These are phyloP conservation scores for Macropus fuliginosus DNA, from an alignment of 2,797 vertebrate species.

Conservation along the genomic window DNA sequence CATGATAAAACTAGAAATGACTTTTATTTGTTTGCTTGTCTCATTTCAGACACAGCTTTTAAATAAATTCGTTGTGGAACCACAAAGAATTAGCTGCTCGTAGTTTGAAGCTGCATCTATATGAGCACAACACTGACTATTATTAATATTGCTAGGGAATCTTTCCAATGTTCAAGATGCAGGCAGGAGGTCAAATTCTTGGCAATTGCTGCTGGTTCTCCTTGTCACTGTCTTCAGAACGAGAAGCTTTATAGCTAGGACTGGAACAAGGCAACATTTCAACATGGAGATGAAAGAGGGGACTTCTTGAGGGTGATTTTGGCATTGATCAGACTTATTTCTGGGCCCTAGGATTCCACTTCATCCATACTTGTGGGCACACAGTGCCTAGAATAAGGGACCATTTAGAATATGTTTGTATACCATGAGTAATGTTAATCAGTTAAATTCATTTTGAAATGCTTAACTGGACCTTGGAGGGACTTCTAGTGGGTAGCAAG, in stretches of 20 bases:
- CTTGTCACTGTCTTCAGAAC: background rate
- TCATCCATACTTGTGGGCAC: background rate
- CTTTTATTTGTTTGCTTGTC: constrained; percentile 14
- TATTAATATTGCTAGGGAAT: constrained; percentile 5
- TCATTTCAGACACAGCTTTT: background rate
- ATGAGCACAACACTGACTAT: background rate
- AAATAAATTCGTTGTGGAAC: constrained; percentile 14
- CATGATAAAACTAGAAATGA: background rate
- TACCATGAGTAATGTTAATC: background rate
- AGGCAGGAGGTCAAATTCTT: constrained; percentile 17
- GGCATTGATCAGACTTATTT: background rate
- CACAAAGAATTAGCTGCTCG: background rate
- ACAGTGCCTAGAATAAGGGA: background rate
- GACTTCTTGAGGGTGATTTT: background rate
- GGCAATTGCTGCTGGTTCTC: constrained; percentile 5
- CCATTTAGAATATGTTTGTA: background rate
- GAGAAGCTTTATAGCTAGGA: background rate
- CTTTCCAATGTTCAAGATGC: background rate
- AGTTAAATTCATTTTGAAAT: background rate
- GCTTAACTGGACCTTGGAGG: background rate
- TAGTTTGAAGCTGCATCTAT: constrained; percentile 23
- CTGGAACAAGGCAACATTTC: background rate
- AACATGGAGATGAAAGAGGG: background rate
- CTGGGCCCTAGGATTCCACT: background rate
- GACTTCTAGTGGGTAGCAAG: background rate